phyloP scores from a whole-genome alignment of 2,888 invertebrate genomes.

The Agrochola litura region DNA sequence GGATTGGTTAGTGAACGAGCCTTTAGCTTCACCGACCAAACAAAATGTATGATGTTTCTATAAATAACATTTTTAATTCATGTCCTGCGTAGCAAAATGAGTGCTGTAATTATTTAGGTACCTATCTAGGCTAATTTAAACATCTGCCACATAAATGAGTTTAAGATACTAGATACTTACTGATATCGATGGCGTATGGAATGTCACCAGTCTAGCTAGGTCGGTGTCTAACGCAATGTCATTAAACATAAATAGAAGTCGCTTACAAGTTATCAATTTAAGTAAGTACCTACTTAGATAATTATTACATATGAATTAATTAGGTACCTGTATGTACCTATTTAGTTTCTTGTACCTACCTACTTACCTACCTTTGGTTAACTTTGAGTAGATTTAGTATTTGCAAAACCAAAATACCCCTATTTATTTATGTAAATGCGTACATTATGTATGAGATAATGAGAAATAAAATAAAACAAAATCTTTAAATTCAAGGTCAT shows the following conservation, averaged over 20 bases:
- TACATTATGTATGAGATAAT: neutral
- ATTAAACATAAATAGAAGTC: constrained; percentile 30
- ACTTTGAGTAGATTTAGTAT: neutral
- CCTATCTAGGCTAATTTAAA: neutral
- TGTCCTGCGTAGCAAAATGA: neutral
- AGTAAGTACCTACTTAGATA: neutral
- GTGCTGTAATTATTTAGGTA: neutral
- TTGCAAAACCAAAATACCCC: neutral
- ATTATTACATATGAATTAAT: neutral
- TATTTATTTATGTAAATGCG: neutral
- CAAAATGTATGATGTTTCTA: neutral
- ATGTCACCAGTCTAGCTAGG: constrained; percentile 18
- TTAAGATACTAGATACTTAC: constrained; percentile 10
- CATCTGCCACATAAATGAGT: neutral
- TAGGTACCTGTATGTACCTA: neutral
- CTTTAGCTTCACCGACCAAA: neutral
- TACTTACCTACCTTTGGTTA: neutral
- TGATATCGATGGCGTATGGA: constrained; percentile 28
- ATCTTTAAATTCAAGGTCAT: constrained; percentile 23
- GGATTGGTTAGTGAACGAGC: neutral
- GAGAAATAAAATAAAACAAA: neutral
- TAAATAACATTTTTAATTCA: neutral
- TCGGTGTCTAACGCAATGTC: neutral
- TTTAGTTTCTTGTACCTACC: neutral
- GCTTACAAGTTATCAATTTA: constrained; percentile 2